Evolutionary conservation across 2,113 vertebrate genomes (phyloP).

Genomic region (Entomyzon cyanotis): DNA sequence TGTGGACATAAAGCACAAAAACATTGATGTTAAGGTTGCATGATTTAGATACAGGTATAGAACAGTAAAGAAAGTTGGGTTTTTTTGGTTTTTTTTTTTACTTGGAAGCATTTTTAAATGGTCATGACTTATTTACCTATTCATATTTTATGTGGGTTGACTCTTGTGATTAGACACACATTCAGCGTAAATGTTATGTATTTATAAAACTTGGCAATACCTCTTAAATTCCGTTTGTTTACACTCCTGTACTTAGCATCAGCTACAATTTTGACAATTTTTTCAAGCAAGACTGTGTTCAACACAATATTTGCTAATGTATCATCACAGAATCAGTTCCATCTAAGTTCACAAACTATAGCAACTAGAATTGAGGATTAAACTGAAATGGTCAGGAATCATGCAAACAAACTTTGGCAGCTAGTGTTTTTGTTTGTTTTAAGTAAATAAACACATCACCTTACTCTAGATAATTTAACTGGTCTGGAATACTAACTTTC

Average conservation of each 20-base stretch:
- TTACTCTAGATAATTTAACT: conserved; percentile 67
- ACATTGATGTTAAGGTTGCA: conserved; percentile 42
- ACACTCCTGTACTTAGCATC: background rate
- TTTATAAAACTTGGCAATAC: conserved; percentile 53
- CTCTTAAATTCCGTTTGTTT: conserved; percentile 49
- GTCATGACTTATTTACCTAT: conserved; percentile 55
- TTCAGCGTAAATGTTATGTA: conserved; percentile 37
- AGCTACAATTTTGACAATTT: background rate
- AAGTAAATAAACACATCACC: conserved; percentile 53
- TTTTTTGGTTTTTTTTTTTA: background rate
- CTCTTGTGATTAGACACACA: conserved; percentile 74
- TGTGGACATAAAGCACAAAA: conserved; percentile 56
- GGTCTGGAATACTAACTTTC: conserved; percentile 65
- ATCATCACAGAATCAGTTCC: conserved; percentile 69
- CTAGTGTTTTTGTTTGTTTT: background rate
- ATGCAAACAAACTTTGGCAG: conserved; percentile 27
- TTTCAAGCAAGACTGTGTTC: conserved; percentile 61
- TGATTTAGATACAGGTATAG: conserved; percentile 41
- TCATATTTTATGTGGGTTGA: conserved; percentile 75
- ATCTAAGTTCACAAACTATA: conserved; percentile 61
- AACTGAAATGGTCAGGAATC: conserved; percentile 52
- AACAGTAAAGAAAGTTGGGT: background rate
- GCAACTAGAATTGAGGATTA: conserved; percentile 49
- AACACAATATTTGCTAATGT: conserved; percentile 65
- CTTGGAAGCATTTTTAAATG: conserved; percentile 42